Base-by-base conservation (phyloP, 2,113 vertebrate species). In the Piprites chloris region DNA sequence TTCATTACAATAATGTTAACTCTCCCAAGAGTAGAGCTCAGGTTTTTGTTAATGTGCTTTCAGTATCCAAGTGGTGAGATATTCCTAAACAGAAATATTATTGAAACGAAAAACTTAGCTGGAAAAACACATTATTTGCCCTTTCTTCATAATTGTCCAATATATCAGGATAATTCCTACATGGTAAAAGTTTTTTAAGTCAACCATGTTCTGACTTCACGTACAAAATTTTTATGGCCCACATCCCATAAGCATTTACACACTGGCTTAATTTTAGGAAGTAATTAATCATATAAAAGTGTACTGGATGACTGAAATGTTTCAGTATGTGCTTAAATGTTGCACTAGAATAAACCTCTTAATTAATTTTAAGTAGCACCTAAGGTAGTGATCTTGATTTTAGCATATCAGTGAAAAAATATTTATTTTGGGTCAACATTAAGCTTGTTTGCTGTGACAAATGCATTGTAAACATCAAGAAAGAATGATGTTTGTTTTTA, bases 261-360 rank as follows among this genome's bases (percentile, higher is more conserved):
- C 8, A 2, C 5, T 6, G 14, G 83, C 72, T 90, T 96, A 93
- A 95, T 85, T 94, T 95, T 90, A 93, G 95, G 79, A 95, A 90
- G 85, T 46, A 91, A 94, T 92, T 88, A 89, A 89, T 93, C 90
- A 86, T 30, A 84, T n/a, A 67, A 90, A 94, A 84, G 61, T 53
- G 55, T 81, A 93, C 61, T 86, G 88, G 44, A 79, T 2, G 0
- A 78, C 78, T 66, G 79, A 96, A 94, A 68, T 84, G 73, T 93
- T 96, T 94, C 79, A 59, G 50, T 74, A 74, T 15, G 12, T 65
- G 56, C 65, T 95, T 68, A 86, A 84, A 87, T 68, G 37, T n/a
- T 95, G 85, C 77, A 80, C 44, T 56, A 83, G n/a, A 86, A 67
- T 66, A 94, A 90, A 91, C 41, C 61, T 62, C 56, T 71, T 62